Conservation (phyloP, 2,797 vertebrate genomes). For the Enteromius thamalakanensis region DNA sequence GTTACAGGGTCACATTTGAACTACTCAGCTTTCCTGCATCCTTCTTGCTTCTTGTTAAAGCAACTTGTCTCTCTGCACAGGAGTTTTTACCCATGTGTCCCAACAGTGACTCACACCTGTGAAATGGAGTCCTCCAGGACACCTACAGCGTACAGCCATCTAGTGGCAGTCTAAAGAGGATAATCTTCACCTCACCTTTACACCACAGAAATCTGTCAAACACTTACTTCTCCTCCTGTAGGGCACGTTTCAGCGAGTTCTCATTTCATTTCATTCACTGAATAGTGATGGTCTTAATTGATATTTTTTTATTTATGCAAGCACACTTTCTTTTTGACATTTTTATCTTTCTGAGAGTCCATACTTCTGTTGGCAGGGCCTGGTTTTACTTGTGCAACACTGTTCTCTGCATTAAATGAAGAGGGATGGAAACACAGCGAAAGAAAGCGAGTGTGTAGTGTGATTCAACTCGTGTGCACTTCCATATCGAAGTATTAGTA, state of each 20-base stretch:
- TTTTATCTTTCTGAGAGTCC: background rate
- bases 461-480: background rate
- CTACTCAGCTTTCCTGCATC: background rate
- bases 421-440: background rate
- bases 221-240: background rate
- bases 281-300: background rate
- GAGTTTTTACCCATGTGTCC: background rate
- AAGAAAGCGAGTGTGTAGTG: background rate
- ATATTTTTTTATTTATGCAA: background rate
- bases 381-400: background rate
- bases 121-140: slow-evolving; percentile 50
- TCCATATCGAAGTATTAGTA: slow-evolving; percentile 58
- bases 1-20: slow-evolving; percentile 9
- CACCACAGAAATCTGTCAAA: background rate
- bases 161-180: slow-evolving; percentile 62
- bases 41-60: background rate
- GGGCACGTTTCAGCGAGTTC: background rate
- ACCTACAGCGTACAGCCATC: slow-evolving; percentile 67
- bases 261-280: background rate
- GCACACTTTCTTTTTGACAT: background rate
- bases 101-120: slow-evolving; percentile 31
- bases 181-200: slow-evolving; percentile 37
- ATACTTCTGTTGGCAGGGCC: background rate
- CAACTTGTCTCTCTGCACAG: background rate
- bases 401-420: background rate